Percentiles rank a stretch among this genome's conserved stretches.
Conservation (phyloP, 2,797 vertebrate genomes). For the Phataginus tricuspis region DNA sequence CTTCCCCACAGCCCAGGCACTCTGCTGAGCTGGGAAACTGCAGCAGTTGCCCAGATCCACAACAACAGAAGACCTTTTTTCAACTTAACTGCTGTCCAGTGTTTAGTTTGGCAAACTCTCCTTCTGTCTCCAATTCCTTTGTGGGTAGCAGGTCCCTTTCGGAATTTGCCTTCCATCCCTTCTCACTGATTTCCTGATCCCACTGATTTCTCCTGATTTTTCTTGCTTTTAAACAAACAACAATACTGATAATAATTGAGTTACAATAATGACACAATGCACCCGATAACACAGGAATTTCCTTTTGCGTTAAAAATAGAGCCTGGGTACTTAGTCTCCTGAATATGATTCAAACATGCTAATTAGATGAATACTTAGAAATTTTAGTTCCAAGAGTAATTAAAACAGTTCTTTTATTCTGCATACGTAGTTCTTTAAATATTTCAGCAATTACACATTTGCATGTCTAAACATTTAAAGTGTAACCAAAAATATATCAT, state of each 20-base stretch:
- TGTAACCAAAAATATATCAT: not conserved
- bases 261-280: not conserved
- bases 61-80: not conserved
- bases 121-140: not conserved
- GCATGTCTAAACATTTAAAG: not conserved
- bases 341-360: not conserved
- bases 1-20: too few species aligned
- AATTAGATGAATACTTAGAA: not conserved
- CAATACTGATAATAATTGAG: not conserved
- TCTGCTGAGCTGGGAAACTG: not conserved
- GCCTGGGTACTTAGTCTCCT: not conserved
- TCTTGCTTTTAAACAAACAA: conserved; percentile 38
- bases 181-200: conserved; percentile 41
- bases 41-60: not conserved
- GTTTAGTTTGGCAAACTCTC: conserved; percentile 16
- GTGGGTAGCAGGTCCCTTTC: not conserved
- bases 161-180: conserved; percentile 18
- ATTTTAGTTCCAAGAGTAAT: not conserved
- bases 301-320: conserved; percentile 32
- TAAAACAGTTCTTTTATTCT: conserved; percentile 19
- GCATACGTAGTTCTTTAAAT: not conserved
- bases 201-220: conserved; percentile 1
- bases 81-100: not conserved
- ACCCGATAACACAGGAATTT: conserved; percentile 26
- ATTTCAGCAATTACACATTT: not conserved